A percentile compares a stretch with the other conserved stretches of the same genome.
Conservation (phyloP, 2,113 vertebrate genomes). For the Oreotragus oreotragus region DNA sequence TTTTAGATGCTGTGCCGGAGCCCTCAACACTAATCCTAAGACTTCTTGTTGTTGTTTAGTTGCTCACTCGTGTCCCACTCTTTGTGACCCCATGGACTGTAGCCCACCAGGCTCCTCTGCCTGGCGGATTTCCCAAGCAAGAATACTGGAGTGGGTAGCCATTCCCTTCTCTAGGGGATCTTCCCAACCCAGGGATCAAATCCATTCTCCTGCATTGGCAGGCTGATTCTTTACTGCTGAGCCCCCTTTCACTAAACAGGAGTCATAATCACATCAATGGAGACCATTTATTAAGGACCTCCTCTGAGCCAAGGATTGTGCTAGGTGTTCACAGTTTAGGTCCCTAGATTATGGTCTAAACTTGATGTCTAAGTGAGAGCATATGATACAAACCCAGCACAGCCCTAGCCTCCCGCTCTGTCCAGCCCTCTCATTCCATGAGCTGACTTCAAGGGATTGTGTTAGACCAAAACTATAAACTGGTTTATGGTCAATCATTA, state of each 20-base stretch:
- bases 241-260: neutral
- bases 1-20: neutral
- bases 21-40: neutral
- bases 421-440: slow-evolving; percentile 40
- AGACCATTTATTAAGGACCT: neutral
- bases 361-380: slow-evolving; percentile 27
- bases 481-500: slow-evolving; percentile 32
- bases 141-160: neutral
- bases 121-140: neutral
- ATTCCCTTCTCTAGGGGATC: neutral
- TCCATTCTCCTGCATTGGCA: neutral
- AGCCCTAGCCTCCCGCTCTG: neutral
- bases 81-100: neutral
- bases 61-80: neutral
- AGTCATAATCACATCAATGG: neutral
- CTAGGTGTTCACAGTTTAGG: neutral
- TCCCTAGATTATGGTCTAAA: slow-evolving; percentile 41
- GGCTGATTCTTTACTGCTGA: neutral
- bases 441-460: slow-evolving; percentile 39
- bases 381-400: slow-evolving; percentile 38
- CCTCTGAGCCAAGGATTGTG: neutral
- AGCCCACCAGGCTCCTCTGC: neutral
- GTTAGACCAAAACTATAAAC: slow-evolving; percentile 31
- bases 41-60: neutral
- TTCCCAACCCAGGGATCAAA: neutral